Evolutionary conservation across 2,113 vertebrate genomes (phyloP).

Genomic region (rabbit (Oryctolagus cuniculus)): mOryCun1.1 NC_091442.1:8794001-8794500

Average conservation of each 20-base stretch:
- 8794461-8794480: not conserved
- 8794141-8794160: not conserved
- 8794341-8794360: not conserved
- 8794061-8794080: not conserved
- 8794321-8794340: not conserved
- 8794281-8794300: not conserved
- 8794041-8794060: not conserved
- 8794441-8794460: not conserved
- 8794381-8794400: not conserved
- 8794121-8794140: not conserved
- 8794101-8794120: not conserved
- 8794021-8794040: not conserved
- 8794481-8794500: not conserved
- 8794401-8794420: not conserved
- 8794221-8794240: not conserved
- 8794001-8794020: not conserved
- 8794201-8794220: not conserved
- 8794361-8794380: accelerated
- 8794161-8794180: not conserved
- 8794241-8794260: accelerated
- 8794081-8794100: not conserved
- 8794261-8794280: too few relatives aligned
- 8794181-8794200: not conserved
- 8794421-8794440: not conserved
- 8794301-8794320: not conserved